phyloP scores from a whole-genome alignment of 2,113 vertebrate genomes.

The Aegotheles bennettii region DNA sequence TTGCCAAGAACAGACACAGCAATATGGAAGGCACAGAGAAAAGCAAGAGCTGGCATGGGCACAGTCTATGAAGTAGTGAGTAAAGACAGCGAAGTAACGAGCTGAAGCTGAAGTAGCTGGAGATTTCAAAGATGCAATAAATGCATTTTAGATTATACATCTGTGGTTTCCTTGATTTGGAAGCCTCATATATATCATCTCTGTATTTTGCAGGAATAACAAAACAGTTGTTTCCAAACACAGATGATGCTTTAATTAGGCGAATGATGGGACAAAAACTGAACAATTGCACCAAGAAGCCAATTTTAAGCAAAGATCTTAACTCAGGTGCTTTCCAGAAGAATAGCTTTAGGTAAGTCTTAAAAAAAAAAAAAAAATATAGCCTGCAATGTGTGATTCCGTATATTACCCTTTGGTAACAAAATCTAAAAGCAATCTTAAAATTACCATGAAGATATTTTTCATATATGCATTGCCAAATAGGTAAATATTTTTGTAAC shows the following conservation, averaged over 20 bases:
- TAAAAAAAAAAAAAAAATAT: neutral
- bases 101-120: neutral
- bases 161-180: neutral
- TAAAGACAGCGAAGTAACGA: neutral
- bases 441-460: neutral
- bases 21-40: neutral
- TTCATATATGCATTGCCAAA: neutral
- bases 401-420: neutral
- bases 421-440: neutral
- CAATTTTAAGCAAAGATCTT: slow-evolving; percentile 70
- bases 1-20: neutral
- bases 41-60: neutral
- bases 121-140: neutral
- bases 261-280: slow-evolving; percentile 80
- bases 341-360: slow-evolving; percentile 64
- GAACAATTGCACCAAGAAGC: slow-evolving; percentile 79
- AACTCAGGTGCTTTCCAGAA: slow-evolving; percentile 73
- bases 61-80: neutral
- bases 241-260: slow-evolving; percentile 74
- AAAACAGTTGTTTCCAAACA: slow-evolving; percentile 75
- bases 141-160: neutral
- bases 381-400: neutral
- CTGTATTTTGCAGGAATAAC: slow-evolving; percentile 70
- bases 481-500: neutral
- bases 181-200: neutral